Percentiles rank a stretch among this genome's conserved stretches.
phyloP scores from a whole-genome alignment of 1,140 invertebrate genomes.

The Anthonomus grandis region DNA sequence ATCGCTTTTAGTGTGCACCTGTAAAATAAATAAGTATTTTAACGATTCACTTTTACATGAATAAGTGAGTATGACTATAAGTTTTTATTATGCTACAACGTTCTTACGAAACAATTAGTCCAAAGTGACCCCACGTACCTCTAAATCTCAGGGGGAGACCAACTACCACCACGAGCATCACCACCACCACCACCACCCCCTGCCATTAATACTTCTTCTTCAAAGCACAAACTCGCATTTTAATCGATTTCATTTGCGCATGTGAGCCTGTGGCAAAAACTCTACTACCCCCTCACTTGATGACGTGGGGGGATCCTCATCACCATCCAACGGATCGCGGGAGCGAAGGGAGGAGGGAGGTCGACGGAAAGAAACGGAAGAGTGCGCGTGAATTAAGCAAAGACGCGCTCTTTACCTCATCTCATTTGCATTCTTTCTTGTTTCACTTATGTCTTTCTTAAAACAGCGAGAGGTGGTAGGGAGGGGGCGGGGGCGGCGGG shows the following conservation, averaged over 20 bases:
- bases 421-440: constrained; percentile 48
- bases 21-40: no score
- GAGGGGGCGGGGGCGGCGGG: not conserved
- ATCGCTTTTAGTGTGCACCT: no score
- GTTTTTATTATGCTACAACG: no score
- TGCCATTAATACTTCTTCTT: constrained; percentile 50
- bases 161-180: no score
- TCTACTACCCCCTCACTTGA: constrained; percentile 43
- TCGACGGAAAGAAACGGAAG: constrained; percentile 47
- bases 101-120: constrained; percentile 5
- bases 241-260: constrained; percentile 51
- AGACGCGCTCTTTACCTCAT: constrained; percentile 47
- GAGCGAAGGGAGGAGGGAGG: constrained; percentile 18
- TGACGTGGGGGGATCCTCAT: constrained; percentile 34
- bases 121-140: constrained; percentile 9
- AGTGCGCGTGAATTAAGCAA: constrained; percentile 49
- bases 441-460: constrained; percentile 42
- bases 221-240: constrained; percentile 50
- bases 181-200: constrained; percentile 30
- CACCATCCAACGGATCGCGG: constrained; percentile 17
- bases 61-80: constrained; percentile 9
- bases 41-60: constrained; percentile 14
- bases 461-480: constrained; percentile 17
- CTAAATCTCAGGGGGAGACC: constrained; percentile 32
- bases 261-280: constrained; percentile 50